phyloP scores from a whole-genome alignment of 2,888 invertebrate genomes.

The Macaria liturata region DNA sequence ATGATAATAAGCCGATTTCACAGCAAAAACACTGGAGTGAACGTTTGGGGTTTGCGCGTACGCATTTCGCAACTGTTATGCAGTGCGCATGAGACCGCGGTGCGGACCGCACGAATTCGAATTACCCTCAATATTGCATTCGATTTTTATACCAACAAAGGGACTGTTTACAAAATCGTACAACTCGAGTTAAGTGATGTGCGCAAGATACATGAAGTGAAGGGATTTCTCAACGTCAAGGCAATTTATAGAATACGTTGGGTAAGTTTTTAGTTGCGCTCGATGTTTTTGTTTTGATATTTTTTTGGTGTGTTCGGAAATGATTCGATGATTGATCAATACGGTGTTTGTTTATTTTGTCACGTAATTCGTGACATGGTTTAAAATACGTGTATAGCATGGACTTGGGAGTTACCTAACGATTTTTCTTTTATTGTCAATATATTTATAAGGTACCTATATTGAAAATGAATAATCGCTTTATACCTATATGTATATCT shows the following conservation, averaged over 20 bases:
- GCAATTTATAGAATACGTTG: constrained; percentile 4
- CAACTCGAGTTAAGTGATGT: constrained; percentile 15
- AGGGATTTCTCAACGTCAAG: constrained; percentile 15
- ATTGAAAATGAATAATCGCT: no score
- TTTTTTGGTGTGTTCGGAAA: no score
- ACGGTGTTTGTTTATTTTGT: background rate
- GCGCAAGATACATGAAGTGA: constrained; percentile 17
- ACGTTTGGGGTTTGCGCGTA: constrained; percentile 13
- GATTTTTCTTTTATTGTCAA: no score
- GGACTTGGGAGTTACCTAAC: no score
- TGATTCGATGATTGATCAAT: background rate
- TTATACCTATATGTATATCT: no score
- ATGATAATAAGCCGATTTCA: constrained; percentile 2
- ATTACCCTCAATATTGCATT: background rate
- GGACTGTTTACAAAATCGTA: constrained; percentile 15
- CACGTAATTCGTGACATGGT: background rate
- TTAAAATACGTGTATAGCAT: background rate
- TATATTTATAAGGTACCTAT: no score
- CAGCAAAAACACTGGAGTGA: constrained; percentile 8
- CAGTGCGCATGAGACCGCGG: constrained; percentile 22
- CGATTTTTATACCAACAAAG: constrained; percentile 7
- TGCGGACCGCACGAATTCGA: constrained; percentile 15
- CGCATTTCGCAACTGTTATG: constrained; percentile 19
- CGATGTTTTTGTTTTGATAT: background rate
- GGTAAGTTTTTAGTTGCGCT: background rate